Evolutionary conservation across 2,888 invertebrate species (phyloP).

Genomic region (Epinotia demarniana): DNA sequence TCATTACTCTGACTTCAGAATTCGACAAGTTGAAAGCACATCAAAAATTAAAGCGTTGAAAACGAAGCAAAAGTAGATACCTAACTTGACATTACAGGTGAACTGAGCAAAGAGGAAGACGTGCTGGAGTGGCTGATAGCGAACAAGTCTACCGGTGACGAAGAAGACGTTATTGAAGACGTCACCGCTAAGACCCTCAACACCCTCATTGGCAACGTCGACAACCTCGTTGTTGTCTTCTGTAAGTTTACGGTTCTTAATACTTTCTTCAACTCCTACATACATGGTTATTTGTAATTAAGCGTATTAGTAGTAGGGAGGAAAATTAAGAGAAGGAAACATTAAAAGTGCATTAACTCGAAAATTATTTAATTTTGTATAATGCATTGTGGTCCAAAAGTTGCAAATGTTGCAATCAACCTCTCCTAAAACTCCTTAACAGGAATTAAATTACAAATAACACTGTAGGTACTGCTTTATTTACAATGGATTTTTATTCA

Average conservation of each 20-base stretch:
- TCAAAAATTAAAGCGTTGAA: not conserved
- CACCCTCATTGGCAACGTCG: conserved; percentile 94
- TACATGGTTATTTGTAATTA: too few relatives aligned
- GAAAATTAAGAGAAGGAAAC: too few relatives aligned
- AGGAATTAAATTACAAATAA: too few relatives aligned
- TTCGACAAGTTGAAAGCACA: not conserved
- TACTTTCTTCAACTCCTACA: not conserved
- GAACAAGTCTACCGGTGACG: conserved; percentile 96
- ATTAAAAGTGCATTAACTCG: too few relatives aligned
- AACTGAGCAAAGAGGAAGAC: conserved; percentile 95
- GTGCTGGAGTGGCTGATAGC: conserved; percentile 97
- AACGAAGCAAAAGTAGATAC: not conserved
- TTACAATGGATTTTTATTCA: not conserved
- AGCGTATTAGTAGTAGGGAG: too few relatives aligned
- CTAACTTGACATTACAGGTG: conserved; percentile 81
- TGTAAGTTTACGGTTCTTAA: conserved; percentile 85
- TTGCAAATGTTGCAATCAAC: too few relatives aligned
- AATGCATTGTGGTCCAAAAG: too few relatives aligned
- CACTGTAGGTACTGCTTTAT: too few relatives aligned
- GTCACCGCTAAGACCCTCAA: conserved; percentile 95
- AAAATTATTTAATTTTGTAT: too few relatives aligned
- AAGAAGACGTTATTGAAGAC: conserved; percentile 97
- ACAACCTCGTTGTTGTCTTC: conserved; percentile 96
- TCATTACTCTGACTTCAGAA: not conserved
- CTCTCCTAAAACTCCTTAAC: too few relatives aligned